Evolutionary conservation across 2,797 vertebrate genomes (phyloP), one percentile per base, ranked within the genome.

Genomic region (Acrocephalus scirpaceus): DNA sequence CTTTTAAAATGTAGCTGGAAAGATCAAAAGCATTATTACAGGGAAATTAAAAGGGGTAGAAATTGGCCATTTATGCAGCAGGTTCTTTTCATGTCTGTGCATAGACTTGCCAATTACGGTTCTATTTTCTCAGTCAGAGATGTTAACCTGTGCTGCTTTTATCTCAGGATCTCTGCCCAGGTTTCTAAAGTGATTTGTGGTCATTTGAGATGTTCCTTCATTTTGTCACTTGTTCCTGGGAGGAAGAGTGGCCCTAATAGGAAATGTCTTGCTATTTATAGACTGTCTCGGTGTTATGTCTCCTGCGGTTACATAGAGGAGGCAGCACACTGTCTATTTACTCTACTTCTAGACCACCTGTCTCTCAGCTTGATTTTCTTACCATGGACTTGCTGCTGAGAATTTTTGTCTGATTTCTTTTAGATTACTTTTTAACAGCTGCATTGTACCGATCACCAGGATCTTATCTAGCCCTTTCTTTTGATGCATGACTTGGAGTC

Each of bases 161-260:
- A 86, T 94, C 89, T 93, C 1, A 1, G 56, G 61, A 93, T 83
- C 69, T 73, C 87, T 91, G 79, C 66, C 51, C 79, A 86, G 81
- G 60, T 88, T 95, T 95, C 85, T 96, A 8, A 93, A 91, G 79
- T 36, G 85, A 90, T 86, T 96, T 94, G 64, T 71, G 89, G 87
- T 91, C 92, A 95, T 69, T 77, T 84, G 87, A 94, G 79, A 61
- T 73, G 64, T 91, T 94, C 29, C 76, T 92, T 90, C 4, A 1
- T 62, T 92, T 88, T 93, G 94, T 95, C 89, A 57, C 95, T 83
- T 78, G 4, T 75, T 95, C 34, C 79, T 88, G 44, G 36, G 91
- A 95, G 70, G 76, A 88, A 89, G 65, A 91, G 40, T 83, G 93
- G 51, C 69, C 61, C 58, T 91, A 89, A 89, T 89, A 71, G 74